Evolutionary conservation across 2,797 vertebrate species (phyloP), one percentile per base, ranked within the genome.

Genomic region (Alauda arvensis): DNA sequence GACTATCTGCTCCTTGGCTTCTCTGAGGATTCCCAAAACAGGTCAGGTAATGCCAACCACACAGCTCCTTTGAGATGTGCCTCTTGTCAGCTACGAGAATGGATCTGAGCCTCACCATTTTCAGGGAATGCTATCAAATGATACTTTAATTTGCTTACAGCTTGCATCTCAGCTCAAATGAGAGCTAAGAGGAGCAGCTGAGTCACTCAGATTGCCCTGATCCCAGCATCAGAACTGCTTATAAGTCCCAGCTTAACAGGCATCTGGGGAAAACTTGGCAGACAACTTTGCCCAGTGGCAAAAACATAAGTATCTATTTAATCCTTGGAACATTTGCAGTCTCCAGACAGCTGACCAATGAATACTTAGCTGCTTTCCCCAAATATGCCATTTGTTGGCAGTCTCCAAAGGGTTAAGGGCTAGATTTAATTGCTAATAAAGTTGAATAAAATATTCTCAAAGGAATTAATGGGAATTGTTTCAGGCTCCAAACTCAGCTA

Each of bases 361-460:
- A 91, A 82, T 45, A 40, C 21, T 63, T 77, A 77, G 59, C 59
- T 70, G 61, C 28, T 80, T 81, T 77, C 33, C 59, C 57, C 43
- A 34, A 82, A 77, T 42, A 68, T 29, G 59, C 28, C 18, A n/a
- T 70, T 90, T 53, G 6, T 42, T 88, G 34, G 40, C 3, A 7
- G 48, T 51, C 60, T 88, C 34, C 55, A 68, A 91, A 84, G 84
- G 78, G 89, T 94, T 94, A 94, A 95, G 52, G 48, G 45, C 69
- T 68, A 88, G 45, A 86, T 52, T 72, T 86, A 93, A 91, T 89
- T 89, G 83, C 85, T 94, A 85, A 86, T 75, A 68, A 92, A 92
- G 45, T 52, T 48, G 29, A 83, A 71, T 57, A 57, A 84, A 85
- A 66, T 52, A 77, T 62, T 80, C 72, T 75, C 88, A 83, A 21